These are phyloP conservation scores for Apamea epomidion DNA, from an alignment of 2,888 invertebrate genomes.

Conservation along the genomic window DNA sequence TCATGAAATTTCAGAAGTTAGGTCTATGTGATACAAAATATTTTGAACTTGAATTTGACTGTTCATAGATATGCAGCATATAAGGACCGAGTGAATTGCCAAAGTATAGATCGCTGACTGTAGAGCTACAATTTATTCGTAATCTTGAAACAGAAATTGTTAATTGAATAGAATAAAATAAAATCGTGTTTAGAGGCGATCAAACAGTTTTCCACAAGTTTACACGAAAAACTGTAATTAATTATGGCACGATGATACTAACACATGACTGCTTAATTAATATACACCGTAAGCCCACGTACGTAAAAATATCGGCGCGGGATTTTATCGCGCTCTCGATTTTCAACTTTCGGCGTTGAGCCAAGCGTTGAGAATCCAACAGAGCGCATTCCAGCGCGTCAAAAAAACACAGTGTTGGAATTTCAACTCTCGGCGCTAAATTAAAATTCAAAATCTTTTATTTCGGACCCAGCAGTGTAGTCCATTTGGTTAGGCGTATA, in stretches of 20 bases:
- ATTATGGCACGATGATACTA: not conserved
- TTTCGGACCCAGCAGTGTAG: no score
- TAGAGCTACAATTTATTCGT: not conserved
- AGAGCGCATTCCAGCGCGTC: not conserved
- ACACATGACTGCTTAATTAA: constrained; percentile 6
- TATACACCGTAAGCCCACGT: not conserved
- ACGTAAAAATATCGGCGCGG: not conserved
- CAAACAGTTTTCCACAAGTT: not conserved
- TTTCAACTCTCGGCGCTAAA: not conserved
- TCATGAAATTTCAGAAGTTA: not conserved
- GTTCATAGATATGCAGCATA: not conserved
- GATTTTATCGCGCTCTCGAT: not conserved
- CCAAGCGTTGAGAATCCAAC: not conserved
- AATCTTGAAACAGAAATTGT: constrained; percentile 4
- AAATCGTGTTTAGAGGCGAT: not conserved
- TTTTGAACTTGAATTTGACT: not conserved
- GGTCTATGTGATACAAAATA: not conserved
- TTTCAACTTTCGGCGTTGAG: not conserved
- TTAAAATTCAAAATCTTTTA: no score
- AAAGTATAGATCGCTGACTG: not conserved
- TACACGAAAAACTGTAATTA: not conserved
- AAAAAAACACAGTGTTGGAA: not conserved
- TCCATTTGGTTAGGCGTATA: no score
- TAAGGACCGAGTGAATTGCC: not conserved
- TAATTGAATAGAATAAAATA: constrained; percentile 13